Evolutionary conservation across 1,140 invertebrate species (phyloP).

Genomic region (Drosophila parabipectinata): DNA sequence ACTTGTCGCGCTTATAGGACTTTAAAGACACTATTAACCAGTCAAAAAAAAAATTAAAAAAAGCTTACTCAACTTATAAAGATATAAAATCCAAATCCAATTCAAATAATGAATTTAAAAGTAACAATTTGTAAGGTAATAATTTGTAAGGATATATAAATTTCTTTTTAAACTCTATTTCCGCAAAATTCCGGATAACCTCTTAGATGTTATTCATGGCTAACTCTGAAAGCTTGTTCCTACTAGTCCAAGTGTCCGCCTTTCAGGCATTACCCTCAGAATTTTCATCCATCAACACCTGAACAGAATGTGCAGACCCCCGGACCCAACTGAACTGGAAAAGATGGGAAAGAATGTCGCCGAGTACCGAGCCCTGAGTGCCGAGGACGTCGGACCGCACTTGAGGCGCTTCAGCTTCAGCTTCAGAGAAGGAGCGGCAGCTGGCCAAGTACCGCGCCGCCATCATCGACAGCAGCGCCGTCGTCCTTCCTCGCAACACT

Average conservation of each 20-base stretch:
- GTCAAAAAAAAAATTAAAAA: background rate
- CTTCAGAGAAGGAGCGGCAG: conserved; percentile 51
- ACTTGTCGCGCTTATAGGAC: conserved; percentile 21
- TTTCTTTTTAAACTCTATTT: background rate
- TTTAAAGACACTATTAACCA: background rate
- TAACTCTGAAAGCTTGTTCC: conserved; percentile 23
- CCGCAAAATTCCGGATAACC: conserved; percentile 19
- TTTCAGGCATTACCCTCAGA: conserved; percentile 25
- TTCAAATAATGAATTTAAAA: background rate
- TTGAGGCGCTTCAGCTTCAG: conserved; percentile 56
- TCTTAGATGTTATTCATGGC: conserved; percentile 19
- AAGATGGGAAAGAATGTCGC: conserved; percentile 38
- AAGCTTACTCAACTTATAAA: too few relatives aligned
- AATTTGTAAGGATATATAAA: background rate
- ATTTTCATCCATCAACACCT: conserved; percentile 73
- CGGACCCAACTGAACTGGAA: background rate
- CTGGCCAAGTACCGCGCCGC: conserved; percentile 71
- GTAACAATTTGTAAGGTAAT: too few relatives aligned
- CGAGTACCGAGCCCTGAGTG: conserved; percentile 28
- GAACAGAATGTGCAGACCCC: conserved; percentile 32
- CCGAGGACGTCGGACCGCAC: conserved; percentile 53
- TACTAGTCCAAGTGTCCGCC: conserved; percentile 38
- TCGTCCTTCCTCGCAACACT: conserved; percentile 69
- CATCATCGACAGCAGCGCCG: conserved; percentile 34
- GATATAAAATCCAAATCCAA: background rate